A percentile compares a stretch with the other conserved stretches of the same genome.
phyloP scores from a whole-genome alignment of 2,113 vertebrate species.

The Daubentonia madagascariensis region DNA sequence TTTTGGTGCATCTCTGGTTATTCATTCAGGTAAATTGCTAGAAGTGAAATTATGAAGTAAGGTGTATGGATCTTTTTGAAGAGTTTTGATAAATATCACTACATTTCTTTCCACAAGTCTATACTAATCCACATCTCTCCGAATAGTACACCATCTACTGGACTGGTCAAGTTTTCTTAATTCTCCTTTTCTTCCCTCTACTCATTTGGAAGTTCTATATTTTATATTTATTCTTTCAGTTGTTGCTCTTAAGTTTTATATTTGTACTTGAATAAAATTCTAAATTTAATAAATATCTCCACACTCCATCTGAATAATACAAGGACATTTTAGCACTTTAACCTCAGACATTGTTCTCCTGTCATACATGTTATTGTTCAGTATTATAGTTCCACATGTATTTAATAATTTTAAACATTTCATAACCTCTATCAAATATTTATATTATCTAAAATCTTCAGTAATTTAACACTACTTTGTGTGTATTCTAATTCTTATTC shows the following conservation, averaged over 20 bases:
- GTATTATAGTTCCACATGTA: background rate
- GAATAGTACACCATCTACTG: background rate
- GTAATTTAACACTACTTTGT: background rate
- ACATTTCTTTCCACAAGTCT: background rate
- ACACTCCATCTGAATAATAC: background rate
- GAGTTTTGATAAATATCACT: background rate
- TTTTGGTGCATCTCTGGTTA: background rate
- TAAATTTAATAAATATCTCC: background rate
- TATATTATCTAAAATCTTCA: background rate
- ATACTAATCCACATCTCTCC: background rate
- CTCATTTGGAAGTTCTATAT: background rate
- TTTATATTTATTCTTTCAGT: background rate
- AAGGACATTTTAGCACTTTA: background rate
- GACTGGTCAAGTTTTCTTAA: background rate
- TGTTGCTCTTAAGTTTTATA: background rate
- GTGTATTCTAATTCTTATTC: background rate
- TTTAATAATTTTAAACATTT: background rate
- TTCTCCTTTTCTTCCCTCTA: background rate
- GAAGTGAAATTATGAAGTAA: background rate
- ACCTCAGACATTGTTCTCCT: background rate
- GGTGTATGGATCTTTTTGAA: background rate
- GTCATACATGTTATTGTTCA: background rate
- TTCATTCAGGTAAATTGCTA: background rate
- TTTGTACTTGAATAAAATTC: background rate
- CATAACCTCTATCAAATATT: background rate